phyloP scores from a whole-genome alignment of 2,797 vertebrate species.

The Mormyrus proboscirostris region DNA sequence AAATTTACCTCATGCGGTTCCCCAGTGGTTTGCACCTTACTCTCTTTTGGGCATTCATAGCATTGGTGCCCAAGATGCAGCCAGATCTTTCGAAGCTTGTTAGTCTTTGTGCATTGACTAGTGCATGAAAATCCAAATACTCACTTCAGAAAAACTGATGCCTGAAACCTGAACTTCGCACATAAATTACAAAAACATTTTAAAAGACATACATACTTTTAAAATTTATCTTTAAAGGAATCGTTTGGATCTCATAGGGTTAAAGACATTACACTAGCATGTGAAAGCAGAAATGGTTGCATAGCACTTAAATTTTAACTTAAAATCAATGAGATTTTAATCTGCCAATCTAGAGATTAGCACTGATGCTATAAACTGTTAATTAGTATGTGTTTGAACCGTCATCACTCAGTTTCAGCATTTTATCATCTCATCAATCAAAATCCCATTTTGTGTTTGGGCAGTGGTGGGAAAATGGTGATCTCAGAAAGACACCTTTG shows the following conservation, averaged over 20 bases:
- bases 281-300: background rate
- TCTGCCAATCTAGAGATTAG: background rate
- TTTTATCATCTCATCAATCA: slow-evolving; percentile 55
- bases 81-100: background rate
- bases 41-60: background rate
- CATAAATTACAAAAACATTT: background rate
- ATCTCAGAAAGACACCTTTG: background rate
- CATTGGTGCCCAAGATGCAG: background rate
- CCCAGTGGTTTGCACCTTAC: background rate
- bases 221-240: background rate
- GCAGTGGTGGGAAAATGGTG: background rate
- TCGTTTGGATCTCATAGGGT: background rate
- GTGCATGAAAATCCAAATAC: background rate
- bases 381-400: background rate
- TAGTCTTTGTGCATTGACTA: background rate
- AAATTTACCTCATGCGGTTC: background rate
- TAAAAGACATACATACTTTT: background rate
- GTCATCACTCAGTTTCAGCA: slow-evolving; percentile 40
- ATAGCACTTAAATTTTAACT: background rate
- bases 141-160: background rate
- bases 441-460: slow-evolving; percentile 38
- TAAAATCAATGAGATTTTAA: background rate
- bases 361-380: background rate
- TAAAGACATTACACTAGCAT: background rate
- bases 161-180: background rate